These are phyloP conservation scores for Myotis lucifugus DNA, from an alignment of 2,113 vertebrate species.

Conservation along the genomic window DNA sequence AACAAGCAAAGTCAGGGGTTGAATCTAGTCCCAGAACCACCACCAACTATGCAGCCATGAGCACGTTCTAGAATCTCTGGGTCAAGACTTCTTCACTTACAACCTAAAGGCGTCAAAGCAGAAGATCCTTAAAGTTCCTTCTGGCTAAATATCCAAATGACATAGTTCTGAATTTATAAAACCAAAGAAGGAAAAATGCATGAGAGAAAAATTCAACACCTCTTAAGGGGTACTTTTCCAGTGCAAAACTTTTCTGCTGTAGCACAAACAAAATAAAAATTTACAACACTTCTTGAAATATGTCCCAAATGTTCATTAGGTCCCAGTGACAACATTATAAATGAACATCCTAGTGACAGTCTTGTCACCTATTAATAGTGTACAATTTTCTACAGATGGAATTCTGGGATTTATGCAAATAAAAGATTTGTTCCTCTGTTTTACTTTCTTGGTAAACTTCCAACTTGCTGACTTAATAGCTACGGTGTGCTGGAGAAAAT, in stretches of 20 bases:
- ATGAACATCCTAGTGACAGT: conserved; percentile 82
- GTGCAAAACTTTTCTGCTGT: conserved; percentile 69
- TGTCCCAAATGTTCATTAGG: conserved; percentile 83
- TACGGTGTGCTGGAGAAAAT: conserved; percentile 60
- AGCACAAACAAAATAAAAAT: conserved; percentile 74
- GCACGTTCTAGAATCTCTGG: background rate
- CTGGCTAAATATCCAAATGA: conserved; percentile 8
- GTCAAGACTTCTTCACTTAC: background rate
- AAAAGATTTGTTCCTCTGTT: conserved; percentile 72
- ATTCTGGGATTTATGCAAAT: conserved; percentile 86
- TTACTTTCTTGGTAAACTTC: conserved; percentile 85
- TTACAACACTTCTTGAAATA: conserved; percentile 79
- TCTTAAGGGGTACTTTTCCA: conserved; percentile 71
- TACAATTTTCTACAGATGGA: conserved; percentile 81
- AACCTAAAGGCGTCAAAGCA: background rate
- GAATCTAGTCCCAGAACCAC: background rate
- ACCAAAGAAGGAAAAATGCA: conserved; percentile 58
- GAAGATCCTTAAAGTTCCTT: background rate
- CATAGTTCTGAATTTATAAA: conserved; percentile 3
- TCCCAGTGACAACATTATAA: conserved; percentile 81
- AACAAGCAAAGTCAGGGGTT: background rate
- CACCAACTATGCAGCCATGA: background rate
- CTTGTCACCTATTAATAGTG: conserved; percentile 85
- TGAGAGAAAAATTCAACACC: conserved; percentile 70
- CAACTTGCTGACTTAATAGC: conserved; percentile 84